phyloP scores from a whole-genome alignment of 2,888 invertebrate genomes.

The Epinotia demarniana region DNA sequence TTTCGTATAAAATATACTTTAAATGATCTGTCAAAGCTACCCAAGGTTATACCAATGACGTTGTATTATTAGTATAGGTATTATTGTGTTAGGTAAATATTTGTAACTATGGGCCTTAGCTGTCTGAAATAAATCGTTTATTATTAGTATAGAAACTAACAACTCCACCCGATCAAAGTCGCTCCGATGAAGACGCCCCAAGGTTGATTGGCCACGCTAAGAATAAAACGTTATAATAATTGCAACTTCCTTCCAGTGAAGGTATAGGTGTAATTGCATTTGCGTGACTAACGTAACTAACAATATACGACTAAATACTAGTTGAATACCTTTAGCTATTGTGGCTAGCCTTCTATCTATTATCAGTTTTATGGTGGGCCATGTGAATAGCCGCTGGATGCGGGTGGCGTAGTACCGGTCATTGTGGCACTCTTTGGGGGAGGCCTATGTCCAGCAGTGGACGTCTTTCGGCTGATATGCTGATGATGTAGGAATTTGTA shows the following conservation, averaged over 20 bases:
- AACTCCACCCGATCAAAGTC: background rate
- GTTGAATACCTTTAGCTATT: background rate
- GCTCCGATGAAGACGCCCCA: conserved; percentile 4
- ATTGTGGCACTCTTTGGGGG: no score
- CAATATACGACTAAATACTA: background rate
- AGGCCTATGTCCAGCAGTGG: no score
- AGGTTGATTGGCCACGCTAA: conserved; percentile 8
- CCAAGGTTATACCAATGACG: background rate
- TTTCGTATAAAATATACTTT: no score
- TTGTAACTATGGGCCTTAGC: no score
- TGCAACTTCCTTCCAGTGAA: conserved; percentile 35
- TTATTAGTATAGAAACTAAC: background rate
- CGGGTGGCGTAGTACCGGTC: no score
- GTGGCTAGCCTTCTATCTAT: background rate
- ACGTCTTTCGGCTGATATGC: no score
- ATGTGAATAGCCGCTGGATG: background rate
- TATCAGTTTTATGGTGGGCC: background rate
- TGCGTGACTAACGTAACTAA: conserved; percentile 28
- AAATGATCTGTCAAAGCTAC: no score
- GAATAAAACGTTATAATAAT: conserved; percentile 29
- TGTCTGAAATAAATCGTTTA: no score
- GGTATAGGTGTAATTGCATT: conserved; percentile 22
- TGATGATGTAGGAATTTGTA: no score
- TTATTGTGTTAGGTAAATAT: no score
- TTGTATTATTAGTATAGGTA: background rate